These are phyloP conservation scores for Drosophila kanapiae DNA, from an alignment of 1,140 invertebrate genomes.

Conservation along the genomic window DNA sequence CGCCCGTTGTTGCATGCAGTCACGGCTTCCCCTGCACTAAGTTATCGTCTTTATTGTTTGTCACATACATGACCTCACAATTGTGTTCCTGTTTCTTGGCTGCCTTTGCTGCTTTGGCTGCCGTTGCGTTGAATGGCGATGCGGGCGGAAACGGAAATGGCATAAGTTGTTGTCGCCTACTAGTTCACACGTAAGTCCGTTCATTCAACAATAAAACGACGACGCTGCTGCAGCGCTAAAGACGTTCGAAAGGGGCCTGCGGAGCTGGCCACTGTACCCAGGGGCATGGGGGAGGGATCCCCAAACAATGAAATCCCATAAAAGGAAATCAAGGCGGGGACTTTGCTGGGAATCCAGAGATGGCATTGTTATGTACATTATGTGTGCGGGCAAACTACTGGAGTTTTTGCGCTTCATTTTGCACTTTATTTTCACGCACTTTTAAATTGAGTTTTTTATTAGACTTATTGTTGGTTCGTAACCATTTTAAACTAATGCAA, in stretches of 20 bases:
- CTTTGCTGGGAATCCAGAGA: conserved; percentile 33
- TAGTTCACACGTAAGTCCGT: conserved; percentile 82
- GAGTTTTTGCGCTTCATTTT: not conserved
- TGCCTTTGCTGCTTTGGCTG: conserved; percentile 17
- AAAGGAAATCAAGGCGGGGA: conserved; percentile 46
- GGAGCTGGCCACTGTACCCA: conserved; percentile 27
- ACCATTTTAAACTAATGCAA: not conserved
- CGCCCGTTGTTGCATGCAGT: conserved; percentile 38
- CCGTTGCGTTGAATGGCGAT: conserved; percentile 54
- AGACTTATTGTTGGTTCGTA: not conserved
- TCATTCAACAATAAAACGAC: conserved; percentile 77
- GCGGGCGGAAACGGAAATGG: conserved; percentile 77
- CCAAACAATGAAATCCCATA: conserved; percentile 64
- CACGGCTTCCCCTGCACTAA: conserved; percentile 53
- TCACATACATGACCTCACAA: conserved; percentile 83
- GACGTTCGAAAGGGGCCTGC: conserved; percentile 23
- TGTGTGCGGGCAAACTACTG: not conserved
- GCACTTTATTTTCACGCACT: conserved; percentile 6
- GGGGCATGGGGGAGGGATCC: conserved; percentile 3
- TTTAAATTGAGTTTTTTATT: conserved; percentile 11
- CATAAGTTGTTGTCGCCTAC: conserved; percentile 83
- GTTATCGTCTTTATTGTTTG: conserved; percentile 84
- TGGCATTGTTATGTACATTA: conserved; percentile 33
- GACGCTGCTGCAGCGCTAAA: conserved; percentile 33
- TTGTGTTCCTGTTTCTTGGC: conserved; percentile 67